Percentiles rank a stretch among this genome's conserved stretches.
phyloP scores from a whole-genome alignment of 2,113 vertebrate genomes.

The Paramormyrops kingsleyae region DNA sequence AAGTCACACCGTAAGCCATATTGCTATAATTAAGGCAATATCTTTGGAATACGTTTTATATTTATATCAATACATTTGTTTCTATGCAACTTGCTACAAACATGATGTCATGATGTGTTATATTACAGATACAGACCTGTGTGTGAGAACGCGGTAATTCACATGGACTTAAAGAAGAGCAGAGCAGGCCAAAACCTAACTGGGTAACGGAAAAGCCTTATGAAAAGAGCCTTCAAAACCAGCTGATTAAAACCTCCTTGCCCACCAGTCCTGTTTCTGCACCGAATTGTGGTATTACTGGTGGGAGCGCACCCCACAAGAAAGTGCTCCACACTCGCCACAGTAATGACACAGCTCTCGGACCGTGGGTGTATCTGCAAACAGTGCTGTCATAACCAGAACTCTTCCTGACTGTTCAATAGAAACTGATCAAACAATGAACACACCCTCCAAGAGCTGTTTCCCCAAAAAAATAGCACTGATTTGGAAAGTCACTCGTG shows the following conservation, averaged over 20 bases:
- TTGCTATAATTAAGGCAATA: neutral
- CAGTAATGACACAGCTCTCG: conserved; percentile 43
- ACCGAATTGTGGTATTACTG: neutral
- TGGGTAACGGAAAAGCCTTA: neutral
- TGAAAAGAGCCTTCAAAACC: neutral
- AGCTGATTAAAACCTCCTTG: neutral
- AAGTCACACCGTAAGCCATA: neutral
- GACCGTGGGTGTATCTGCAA: neutral
- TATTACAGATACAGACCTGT: neutral
- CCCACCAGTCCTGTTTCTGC: neutral
- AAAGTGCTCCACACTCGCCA: neutral
- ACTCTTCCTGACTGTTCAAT: conserved; percentile 46
- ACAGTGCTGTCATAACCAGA: neutral
- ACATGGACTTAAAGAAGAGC: neutral
- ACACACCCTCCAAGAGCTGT: conserved; percentile 9
- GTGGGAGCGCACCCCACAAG: neutral
- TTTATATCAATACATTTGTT: neutral
- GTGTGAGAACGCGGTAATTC: neutral
- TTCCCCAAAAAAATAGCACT: conserved; percentile 25
- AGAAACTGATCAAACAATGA: conserved; percentile 14
- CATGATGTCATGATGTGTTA: neutral
- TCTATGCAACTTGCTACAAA: conserved; percentile 5
- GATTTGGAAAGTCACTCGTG: conserved; percentile 21
- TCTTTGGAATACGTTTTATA: neutral
- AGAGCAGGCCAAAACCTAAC: neutral